phyloP scores from a whole-genome alignment of 2,888 invertebrate species.

The Thelaira solivaga region DNA sequence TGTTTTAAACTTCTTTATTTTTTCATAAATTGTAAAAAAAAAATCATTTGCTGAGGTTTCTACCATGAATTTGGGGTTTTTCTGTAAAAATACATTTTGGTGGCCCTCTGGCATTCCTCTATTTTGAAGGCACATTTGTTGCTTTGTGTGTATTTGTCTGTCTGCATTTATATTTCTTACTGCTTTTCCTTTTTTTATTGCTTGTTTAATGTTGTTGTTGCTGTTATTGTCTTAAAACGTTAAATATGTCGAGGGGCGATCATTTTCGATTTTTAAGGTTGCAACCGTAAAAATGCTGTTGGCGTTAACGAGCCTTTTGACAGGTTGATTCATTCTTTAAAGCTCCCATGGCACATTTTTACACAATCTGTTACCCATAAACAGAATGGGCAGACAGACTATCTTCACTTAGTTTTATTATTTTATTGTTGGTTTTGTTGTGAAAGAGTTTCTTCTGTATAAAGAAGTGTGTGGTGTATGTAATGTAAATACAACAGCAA shows the following conservation, averaged over 20 bases:
- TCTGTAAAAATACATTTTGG: constrained; percentile 39
- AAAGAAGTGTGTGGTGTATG: constrained; percentile 1
- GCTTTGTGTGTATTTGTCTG: constrained; percentile 10
- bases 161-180: not conserved
- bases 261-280: constrained; percentile 68
- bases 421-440: not conserved
- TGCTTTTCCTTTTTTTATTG: constrained; percentile 15
- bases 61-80: constrained; percentile 48
- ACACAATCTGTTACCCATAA: constrained; percentile 30
- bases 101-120: constrained; percentile 59
- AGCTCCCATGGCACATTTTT: constrained; percentile 64
- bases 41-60: constrained; percentile 26
- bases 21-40: constrained; percentile 32
- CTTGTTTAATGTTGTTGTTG: constrained; percentile 11
- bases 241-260: constrained; percentile 66
- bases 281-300: constrained; percentile 74
- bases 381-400: constrained; percentile 1
- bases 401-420: not conserved
- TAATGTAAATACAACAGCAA: too few relatives aligned
- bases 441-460: not conserved
- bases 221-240: constrained; percentile 45
- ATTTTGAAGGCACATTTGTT: constrained; percentile 22
- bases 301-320: constrained; percentile 76
- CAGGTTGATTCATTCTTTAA: constrained; percentile 75
- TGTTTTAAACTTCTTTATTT: constrained; percentile 24